Base-by-base conservation (phyloP, 2,113 vertebrate species). In the Pteruthius melanotis region DNA sequence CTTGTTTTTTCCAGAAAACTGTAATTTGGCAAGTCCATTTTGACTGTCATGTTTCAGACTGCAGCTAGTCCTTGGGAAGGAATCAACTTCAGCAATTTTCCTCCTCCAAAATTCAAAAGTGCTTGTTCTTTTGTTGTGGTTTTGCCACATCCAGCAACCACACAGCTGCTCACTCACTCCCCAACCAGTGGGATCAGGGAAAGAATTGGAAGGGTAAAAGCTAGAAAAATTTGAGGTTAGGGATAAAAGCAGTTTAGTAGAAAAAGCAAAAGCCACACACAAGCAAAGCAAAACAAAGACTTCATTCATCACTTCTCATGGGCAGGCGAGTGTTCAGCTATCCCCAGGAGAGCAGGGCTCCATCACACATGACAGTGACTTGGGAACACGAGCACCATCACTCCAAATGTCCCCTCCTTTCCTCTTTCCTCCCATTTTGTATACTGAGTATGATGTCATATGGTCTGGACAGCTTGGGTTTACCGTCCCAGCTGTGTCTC, bases 301-400 rank as follows among this genome's bases (percentile, higher is more conserved):
- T 45, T 28, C 3, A 14, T 44, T 77, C 44, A 37, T 3, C 8
- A 8, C 12, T 60, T 60, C 22, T 37, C 22, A 10, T 4, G 10
- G 33, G 18, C 22, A 52, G 53, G 11, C 18, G 68, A 22, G 15
- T 27, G 23, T 19, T 69, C 45, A n/a, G 13, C 20, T 47, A 30
- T 20, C 15, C 33, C 74, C 39, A 24, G 54, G 47, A 61, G 10
- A 78, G 18, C 54, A 39, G 19, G 19, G 64, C 8, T 28, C 39
- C 47, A 20, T 28, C 54, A 28, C n/a, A 28, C 15, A 2, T 10
- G 13, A 23, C 0, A 0, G 13, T 30, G 19, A 61, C 39, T 33
- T 69, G 39, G 28, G 28, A 37, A 61, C 21, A 30, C 3, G n/a
- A 45, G 39, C 2, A 4, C 18, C 12, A 20, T 47, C n/a, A 7